phyloP scores from a whole-genome alignment of 2,888 invertebrate species.

The Conomelus anceps region DNA sequence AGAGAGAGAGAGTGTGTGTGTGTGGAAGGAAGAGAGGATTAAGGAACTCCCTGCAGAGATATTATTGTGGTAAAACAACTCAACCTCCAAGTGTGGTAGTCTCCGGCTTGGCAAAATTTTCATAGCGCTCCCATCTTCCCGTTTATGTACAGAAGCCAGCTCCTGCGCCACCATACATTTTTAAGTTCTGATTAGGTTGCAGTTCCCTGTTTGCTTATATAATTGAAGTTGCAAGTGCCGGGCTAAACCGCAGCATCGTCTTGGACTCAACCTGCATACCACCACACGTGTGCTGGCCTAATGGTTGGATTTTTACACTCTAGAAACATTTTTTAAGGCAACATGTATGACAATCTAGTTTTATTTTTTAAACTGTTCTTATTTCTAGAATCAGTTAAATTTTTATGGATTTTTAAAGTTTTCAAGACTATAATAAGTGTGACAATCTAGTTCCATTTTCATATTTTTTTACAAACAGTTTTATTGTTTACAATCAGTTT shows the following conservation, averaged over 20 bases:
- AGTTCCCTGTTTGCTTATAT: neutral
- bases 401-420: no score
- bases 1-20: neutral
- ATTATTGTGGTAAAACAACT: neutral
- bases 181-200: conserved; percentile 5
- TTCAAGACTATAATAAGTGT: no score
- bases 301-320: neutral
- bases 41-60: conserved; percentile 3
- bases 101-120: no score
- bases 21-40: neutral
- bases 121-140: neutral
- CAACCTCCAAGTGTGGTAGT: neutral
- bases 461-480: no score
- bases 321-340: neutral
- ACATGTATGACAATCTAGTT: neutral
- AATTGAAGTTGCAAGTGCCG: neutral
- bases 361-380: no score
- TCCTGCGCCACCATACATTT: conserved; percentile 8
- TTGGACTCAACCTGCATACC: neutral
- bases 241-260: neutral
- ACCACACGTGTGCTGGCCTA: neutral
- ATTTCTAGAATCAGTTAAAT: no score
- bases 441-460: no score
- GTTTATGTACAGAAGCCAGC: neutral
- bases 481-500: no score